Percentiles rank a stretch among this genome's conserved stretches.
These are phyloP conservation scores for Protula sp. DNA, from an alignment of 2,888 invertebrate species.

Conservation along the genomic window DNA sequence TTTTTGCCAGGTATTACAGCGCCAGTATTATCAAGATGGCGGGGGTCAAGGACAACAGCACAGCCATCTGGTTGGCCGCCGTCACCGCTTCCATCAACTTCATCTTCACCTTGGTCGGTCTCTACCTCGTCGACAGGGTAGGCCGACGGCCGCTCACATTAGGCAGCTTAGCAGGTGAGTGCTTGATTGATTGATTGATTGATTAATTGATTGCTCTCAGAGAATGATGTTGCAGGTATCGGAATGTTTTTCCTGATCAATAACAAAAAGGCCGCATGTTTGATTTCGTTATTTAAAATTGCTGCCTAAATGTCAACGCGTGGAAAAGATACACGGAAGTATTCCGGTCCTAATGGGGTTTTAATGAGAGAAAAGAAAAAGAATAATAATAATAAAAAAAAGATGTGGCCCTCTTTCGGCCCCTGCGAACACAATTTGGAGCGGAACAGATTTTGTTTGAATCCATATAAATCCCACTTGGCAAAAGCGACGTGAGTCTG, in stretches of 20 bases:
- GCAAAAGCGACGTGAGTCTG: no score
- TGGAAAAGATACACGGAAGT: no score
- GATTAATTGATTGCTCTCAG: background rate
- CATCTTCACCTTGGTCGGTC: conserved; percentile 46
- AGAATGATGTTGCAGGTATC: background rate
- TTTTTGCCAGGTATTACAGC: conserved; percentile 45
- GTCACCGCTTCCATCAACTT: conserved; percentile 48
- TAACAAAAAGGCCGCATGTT: background rate
- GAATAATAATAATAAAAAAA: no score
- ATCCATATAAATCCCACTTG: no score
- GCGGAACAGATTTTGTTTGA: no score
- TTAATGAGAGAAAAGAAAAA: no score
- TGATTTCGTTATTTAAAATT: no score
- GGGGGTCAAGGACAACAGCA: conserved; percentile 41
- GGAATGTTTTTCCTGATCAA: background rate
- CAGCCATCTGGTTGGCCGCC: conserved; percentile 50
- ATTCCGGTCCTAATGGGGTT: no score
- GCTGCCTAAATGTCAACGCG: no score
- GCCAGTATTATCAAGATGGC: conserved; percentile 52
- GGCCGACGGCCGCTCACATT: conserved; percentile 46
- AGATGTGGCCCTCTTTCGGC: no score
- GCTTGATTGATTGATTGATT: no score
- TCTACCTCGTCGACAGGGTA: conserved; percentile 50
- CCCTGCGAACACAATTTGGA: no score
- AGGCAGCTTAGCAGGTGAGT: conserved; percentile 43